Base-by-base conservation (phyloP, 2,797 vertebrate genomes). In the Morelia viridis region DNA sequence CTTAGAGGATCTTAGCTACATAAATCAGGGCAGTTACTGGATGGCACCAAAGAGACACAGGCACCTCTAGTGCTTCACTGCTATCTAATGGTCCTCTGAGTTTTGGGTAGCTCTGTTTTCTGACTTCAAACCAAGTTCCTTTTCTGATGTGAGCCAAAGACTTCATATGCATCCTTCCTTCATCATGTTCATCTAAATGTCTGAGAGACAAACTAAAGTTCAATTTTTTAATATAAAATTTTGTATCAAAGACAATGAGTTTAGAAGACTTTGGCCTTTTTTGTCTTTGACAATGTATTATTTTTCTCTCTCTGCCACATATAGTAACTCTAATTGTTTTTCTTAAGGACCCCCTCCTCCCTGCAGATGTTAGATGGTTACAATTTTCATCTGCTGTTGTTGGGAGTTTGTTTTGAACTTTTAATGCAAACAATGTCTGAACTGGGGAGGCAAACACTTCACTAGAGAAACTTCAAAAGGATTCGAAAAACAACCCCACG, bases 311-410 rank as follows among this genome's bases (percentile, higher is more conserved):
- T 85, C 85, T 24, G 57, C 92, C 95, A 95, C 91, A 93, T 95
- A 95, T 95, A 93, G 95, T 95, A 96, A 96, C 96, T 85, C 96
- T 97, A 96, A 97, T 97, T 96, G 95, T 96, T 96, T 95, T 96
- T 96, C 92, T 94, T 26, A 1, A 96, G 95, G 96, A 80, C 4
- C 57, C 58, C 50, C n/a, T n/a, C 96, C 96, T 96, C 71, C 96
- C 96, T 96, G 96, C 94, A 97, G 96, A 96, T 97, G 96, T 97
- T 97, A 98, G 97, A 97, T 98, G 97, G 97, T 97, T 98, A 97
- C 97, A 97, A 97, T 98, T 97, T 98, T 96, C 97, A 97, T 97
- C 96, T 96, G 97, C 97, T 97, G 97, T 97, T 97, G 97, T 97
- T 96, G 96, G 96, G 97, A 97, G 96, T 96, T 96, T 95, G 97